Evolutionary conservation across 2,888 invertebrate genomes (phyloP).

Genomic region (Polylopha cassiicola): DNA sequence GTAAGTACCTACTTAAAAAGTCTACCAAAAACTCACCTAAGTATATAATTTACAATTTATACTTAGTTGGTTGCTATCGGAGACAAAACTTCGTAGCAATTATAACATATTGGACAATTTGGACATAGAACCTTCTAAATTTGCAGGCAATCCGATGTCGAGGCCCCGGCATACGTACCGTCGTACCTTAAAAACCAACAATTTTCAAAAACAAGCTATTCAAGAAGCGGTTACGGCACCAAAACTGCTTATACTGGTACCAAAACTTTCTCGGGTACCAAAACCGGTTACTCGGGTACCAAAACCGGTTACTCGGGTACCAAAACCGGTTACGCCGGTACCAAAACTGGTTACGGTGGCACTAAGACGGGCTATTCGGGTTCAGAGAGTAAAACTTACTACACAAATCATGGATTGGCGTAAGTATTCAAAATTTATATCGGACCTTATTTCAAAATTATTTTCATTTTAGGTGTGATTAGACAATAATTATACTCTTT

Average conservation of each 20-base stretch:
- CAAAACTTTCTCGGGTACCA: slow-evolving; percentile 26
- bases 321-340: slow-evolving; percentile 26
- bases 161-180: slow-evolving; percentile 57
- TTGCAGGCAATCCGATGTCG: slow-evolving; percentile 62
- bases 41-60: slow-evolving; percentile 5
- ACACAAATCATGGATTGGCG: slow-evolving; percentile 43
- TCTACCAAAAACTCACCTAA: too few relatives aligned
- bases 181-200: slow-evolving; percentile 41
- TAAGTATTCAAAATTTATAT: slow-evolving; percentile 35
- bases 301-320: slow-evolving; percentile 25
- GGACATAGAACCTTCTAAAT: slow-evolving; percentile 11
- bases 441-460: too few relatives aligned
- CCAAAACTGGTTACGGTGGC: slow-evolving; percentile 31
- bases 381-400: slow-evolving; percentile 47
- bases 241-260: slow-evolving; percentile 27
- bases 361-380: slow-evolving; percentile 29
- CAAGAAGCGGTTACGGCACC: slow-evolving; percentile 10
- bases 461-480: too few relatives aligned
- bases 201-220: slow-evolving; percentile 5
- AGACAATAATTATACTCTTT: too few relatives aligned
- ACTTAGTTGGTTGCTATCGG: slow-evolving; percentile 7
- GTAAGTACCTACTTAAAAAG: too few relatives aligned
- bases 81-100: too few relatives aligned
- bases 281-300: slow-evolving; percentile 27
- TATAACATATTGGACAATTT: too few relatives aligned